phyloP scores from a whole-genome alignment of 2,888 invertebrate genomes.

The Sarcophaga variegata region DNA sequence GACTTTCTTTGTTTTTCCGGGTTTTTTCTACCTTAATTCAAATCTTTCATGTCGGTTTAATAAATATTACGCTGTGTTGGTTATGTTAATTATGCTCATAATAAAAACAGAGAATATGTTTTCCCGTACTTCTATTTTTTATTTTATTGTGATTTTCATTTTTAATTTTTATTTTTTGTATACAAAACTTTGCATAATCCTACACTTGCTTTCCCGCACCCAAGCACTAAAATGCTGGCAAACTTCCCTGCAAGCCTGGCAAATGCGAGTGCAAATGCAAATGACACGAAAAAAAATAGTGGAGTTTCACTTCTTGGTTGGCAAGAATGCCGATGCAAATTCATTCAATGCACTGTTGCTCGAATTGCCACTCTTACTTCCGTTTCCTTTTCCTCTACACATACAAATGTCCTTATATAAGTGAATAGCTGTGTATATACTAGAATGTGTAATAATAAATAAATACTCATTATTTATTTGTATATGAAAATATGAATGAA shows the following conservation, averaged over 20 bases:
- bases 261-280: no score
- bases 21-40: neutral
- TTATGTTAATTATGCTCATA: no score
- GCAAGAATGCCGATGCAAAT: conserved; percentile 11
- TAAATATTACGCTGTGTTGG: conserved; percentile 46
- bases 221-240: neutral
- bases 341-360: conserved; percentile 53
- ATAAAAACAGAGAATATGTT: no score
- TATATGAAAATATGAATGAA: no score
- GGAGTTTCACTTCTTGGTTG: conserved; percentile 1
- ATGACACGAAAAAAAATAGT: no score
- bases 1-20: no score
- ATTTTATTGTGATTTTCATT: neutral
- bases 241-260: neutral
- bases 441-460: no score
- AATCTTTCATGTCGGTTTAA: conserved; percentile 45
- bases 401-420: no score
- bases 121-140: conserved; percentile 26
- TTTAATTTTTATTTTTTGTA: neutral
- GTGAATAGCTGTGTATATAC: no score
- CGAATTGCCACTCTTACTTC: conserved; percentile 59
- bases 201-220: neutral
- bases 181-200: conserved; percentile 35
- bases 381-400: conserved; percentile 53
- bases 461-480: no score